Conservation (phyloP, 2,888 invertebrate genomes). For the Drosophila algonquin region DNA sequence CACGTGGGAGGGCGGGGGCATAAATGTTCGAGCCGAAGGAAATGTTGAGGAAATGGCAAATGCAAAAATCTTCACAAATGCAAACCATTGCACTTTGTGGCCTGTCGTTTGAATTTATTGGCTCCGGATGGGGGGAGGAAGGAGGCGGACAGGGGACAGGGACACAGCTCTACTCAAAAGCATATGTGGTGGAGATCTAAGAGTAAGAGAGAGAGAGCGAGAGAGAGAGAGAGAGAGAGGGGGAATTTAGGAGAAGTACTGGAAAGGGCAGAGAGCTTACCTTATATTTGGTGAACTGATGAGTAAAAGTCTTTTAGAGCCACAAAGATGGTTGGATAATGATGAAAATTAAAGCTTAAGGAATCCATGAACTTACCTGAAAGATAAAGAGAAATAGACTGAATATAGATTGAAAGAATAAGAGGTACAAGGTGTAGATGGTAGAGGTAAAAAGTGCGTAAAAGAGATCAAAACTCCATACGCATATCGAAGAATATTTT, state of each 20-base stretch:
- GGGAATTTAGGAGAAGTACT: too few relatives aligned
- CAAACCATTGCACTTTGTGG: slow-evolving; percentile 25
- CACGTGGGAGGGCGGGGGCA: slow-evolving; percentile 16
- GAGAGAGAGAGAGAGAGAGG: not conserved
- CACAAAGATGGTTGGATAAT: not conserved
- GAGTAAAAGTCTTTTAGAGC: too few relatives aligned
- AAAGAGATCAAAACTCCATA: too few relatives aligned
- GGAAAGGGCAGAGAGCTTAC: not conserved
- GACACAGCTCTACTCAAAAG: slow-evolving; percentile 1
- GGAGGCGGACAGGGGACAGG: not conserved
- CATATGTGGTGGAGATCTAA: not conserved
- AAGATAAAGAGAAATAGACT: not conserved
- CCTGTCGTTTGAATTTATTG: slow-evolving; percentile 32
- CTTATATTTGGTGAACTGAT: not conserved
- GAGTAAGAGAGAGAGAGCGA: too few relatives aligned
- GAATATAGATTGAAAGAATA: not conserved
- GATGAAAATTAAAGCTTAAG: not conserved
- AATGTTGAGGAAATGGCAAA: slow-evolving; percentile 24
- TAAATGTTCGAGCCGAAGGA: slow-evolving; percentile 11
- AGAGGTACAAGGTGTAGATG: not conserved
- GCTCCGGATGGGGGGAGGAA: slow-evolving; percentile 7
- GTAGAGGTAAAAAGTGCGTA: not conserved
- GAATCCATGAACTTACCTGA: not conserved
- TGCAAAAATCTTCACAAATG: slow-evolving; percentile 21
- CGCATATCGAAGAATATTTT: not conserved